Conservation (phyloP, 2,797 vertebrate genomes). For the Muscicapa comitata region DNA sequence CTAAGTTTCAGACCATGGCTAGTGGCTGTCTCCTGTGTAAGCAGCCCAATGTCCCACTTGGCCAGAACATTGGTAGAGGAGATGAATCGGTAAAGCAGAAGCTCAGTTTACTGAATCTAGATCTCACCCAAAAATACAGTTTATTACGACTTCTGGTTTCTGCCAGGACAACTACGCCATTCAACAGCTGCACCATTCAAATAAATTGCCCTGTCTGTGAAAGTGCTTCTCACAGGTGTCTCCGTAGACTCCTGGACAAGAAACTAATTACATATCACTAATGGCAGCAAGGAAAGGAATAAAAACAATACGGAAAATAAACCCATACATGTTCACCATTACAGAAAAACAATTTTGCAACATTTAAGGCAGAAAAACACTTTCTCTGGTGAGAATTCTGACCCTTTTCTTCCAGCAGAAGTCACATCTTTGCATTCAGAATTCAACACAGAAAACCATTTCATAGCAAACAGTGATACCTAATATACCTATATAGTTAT, state of each 20-base stretch:
- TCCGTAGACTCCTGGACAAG: neutral
- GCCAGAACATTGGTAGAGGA: neutral
- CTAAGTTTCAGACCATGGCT: neutral
- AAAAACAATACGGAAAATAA: neutral
- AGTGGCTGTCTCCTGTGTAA: neutral
- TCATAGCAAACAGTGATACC: neutral
- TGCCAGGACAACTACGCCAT: neutral
- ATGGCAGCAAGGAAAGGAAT: neutral
- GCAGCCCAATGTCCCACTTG: neutral
- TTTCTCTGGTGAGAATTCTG: neutral
- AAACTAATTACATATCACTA: neutral
- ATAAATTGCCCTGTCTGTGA: neutral
- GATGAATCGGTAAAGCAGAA: neutral
- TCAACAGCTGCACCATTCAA: neutral
- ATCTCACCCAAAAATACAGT: neutral
- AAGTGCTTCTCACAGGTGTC: neutral
- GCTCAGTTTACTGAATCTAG: neutral
- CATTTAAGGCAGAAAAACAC: neutral
- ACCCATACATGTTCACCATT: neutral
- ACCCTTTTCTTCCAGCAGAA: neutral
- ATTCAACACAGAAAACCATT: neutral
- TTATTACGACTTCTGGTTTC: neutral
- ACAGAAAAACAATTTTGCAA: neutral
- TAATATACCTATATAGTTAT: neutral
- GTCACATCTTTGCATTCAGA: neutral